These are phyloP conservation scores for Alitta virens DNA, from an alignment of 2,888 invertebrate species.

Conservation along the genomic window DNA sequence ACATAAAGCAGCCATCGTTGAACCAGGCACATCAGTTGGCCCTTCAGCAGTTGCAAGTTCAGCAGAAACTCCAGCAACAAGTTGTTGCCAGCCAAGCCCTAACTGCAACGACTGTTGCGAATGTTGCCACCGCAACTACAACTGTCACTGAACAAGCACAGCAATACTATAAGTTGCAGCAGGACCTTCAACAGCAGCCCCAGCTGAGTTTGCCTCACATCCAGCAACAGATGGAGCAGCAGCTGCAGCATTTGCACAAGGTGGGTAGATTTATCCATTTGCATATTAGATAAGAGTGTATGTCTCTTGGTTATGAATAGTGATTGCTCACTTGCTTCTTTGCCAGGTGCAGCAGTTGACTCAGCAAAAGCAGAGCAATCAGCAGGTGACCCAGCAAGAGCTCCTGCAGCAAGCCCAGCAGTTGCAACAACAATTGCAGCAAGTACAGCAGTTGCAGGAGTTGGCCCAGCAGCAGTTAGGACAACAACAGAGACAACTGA, in stretches of 20 bases:
- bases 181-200: slow-evolving; percentile 13
- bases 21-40: slow-evolving; percentile 39
- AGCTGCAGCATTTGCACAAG: slow-evolving; percentile 11
- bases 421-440: slow-evolving; percentile 26
- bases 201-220: slow-evolving; percentile 27
- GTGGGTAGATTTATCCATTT: background rate
- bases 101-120: slow-evolving; percentile 16
- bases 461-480: slow-evolving; percentile 27
- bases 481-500: slow-evolving; percentile 13
- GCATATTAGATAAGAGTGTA: background rate
- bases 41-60: slow-evolving; percentile 36
- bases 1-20: slow-evolving; percentile 31
- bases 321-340: background rate
- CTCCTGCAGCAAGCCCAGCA: slow-evolving; percentile 31
- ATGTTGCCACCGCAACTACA: background rate
- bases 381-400: slow-evolving; percentile 27
- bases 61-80: slow-evolving; percentile 43
- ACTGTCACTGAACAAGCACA: background rate
- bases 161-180: background rate
- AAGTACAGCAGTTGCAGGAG: slow-evolving; percentile 29
- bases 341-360: slow-evolving; percentile 26
- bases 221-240: slow-evolving; percentile 32
- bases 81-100: slow-evolving; percentile 57
- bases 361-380: slow-evolving; percentile 28
- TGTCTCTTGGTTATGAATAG: background rate